Evolutionary conservation across 2,113 vertebrate genomes (phyloP).

Genomic region (Setophaga coronata): DNA sequence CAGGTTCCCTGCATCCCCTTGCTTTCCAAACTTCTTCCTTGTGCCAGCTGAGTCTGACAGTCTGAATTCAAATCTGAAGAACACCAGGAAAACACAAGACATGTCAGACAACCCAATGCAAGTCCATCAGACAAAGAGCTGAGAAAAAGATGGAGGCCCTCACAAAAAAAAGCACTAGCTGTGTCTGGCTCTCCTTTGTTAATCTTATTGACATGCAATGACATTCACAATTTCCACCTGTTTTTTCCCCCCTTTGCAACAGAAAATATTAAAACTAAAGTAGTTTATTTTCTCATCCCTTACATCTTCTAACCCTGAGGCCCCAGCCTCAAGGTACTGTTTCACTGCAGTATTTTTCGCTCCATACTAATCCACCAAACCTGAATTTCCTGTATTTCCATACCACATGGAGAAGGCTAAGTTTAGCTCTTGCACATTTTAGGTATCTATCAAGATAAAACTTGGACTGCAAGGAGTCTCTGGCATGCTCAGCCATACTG

Average conservation of each 20-base stretch:
- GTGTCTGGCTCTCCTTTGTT: background rate
- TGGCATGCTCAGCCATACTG: background rate
- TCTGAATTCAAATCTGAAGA: background rate
- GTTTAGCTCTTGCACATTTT: conserved; percentile 27
- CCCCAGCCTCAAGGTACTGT: background rate
- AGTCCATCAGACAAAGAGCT: background rate
- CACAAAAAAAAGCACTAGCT: background rate
- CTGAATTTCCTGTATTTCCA: background rate
- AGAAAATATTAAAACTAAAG: background rate
- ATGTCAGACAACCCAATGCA: background rate
- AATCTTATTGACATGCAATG: accelerated
- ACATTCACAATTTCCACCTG: background rate
- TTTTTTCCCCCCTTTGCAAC: background rate
- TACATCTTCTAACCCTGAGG: background rate
- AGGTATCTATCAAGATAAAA: conserved; percentile 48
- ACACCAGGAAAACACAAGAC: background rate
- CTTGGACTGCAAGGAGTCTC: conserved; percentile 15
- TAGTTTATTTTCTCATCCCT: background rate
- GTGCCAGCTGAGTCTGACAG: background rate
- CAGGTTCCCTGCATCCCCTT: background rate
- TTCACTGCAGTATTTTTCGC: background rate
- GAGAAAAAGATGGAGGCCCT: accelerated
- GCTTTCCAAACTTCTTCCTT: accelerated
- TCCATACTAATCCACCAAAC: background rate
- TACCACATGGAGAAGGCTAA: background rate